phyloP scores from a whole-genome alignment of 2,797 vertebrate genomes.

The Epinephelus awoara region DNA sequence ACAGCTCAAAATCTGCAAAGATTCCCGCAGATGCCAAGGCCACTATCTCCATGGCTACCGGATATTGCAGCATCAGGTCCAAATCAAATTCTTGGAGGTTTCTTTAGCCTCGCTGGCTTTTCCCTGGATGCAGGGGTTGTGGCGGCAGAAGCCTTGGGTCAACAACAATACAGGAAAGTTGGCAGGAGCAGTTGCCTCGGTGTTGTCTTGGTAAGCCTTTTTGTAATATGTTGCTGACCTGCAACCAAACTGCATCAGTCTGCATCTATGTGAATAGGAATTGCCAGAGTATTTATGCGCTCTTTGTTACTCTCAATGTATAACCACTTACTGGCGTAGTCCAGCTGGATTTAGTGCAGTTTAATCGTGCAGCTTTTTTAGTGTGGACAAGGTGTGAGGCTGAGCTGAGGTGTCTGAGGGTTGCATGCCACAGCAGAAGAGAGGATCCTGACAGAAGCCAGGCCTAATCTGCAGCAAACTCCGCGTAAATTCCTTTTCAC shows the following conservation, averaged over 20 bases:
- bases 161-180: conserved; percentile 47
- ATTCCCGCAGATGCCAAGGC: conserved; percentile 59
- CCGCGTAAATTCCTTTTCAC: conserved; percentile 45
- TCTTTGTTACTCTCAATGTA: conserved; percentile 14
- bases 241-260: conserved; percentile 29
- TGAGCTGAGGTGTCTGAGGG: conserved; percentile 38
- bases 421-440: conserved; percentile 40
- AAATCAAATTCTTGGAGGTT: conserved; percentile 63
- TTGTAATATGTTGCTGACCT: conserved; percentile 37
- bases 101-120: conserved; percentile 33
- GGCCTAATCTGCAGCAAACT: conserved; percentile 53
- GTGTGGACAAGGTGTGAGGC: conserved; percentile 25
- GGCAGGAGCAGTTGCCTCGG: conserved; percentile 24
- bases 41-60: conserved; percentile 67
- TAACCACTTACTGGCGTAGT: background rate
- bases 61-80: conserved; percentile 73
- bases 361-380: conserved; percentile 26
- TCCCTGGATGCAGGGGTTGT: conserved; percentile 42
- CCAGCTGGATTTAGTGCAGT: conserved; percentile 32
- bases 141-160: conserved; percentile 51
- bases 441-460: conserved; percentile 47
- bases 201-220: conserved; percentile 32
- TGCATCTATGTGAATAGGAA: conserved; percentile 21
- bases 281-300: background rate
- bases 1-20: conserved; percentile 47